Conservation (phyloP, 2,888 invertebrate species). For the Drosophila rellima region DNA sequence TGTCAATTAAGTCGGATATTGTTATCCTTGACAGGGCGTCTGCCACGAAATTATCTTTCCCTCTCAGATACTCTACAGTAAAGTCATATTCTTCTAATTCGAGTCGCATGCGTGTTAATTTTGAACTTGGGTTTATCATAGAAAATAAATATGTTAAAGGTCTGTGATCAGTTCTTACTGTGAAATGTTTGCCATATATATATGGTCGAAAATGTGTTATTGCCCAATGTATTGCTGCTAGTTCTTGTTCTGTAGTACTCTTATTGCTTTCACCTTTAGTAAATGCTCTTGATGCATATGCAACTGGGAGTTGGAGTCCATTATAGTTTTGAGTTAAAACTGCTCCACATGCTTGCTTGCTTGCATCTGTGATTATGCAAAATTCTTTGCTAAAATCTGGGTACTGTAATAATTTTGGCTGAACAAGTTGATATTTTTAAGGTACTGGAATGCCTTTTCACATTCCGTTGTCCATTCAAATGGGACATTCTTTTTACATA, state of each 20-base stretch:
- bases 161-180: slow-evolving; percentile 1
- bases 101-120: too few species aligned
- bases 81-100: too few species aligned
- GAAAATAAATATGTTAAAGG: too few species aligned
- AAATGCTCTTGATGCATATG: slow-evolving; percentile 11
- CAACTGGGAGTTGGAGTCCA: slow-evolving; percentile 15
- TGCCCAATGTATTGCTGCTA: slow-evolving; percentile 16
- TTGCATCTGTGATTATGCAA: slow-evolving; percentile 19
- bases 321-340: slow-evolving; percentile 12
- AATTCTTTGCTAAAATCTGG: slow-evolving; percentile 15
- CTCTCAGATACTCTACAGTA: too few species aligned
- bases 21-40: slow-evolving; percentile 19
- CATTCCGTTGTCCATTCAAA: too few species aligned
- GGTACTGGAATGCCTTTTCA: too few species aligned
- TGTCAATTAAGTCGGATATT: not conserved
- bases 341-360: too few species aligned
- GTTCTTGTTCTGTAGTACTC: slow-evolving; percentile 6
- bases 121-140: too few species aligned
- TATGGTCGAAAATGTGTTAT: slow-evolving; percentile 8
- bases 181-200: slow-evolving; percentile 11
- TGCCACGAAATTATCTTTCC: slow-evolving; percentile 9
- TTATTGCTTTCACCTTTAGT: slow-evolving; percentile 8
- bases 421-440: too few species aligned
- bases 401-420: too few species aligned
- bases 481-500: too few species aligned